Base-by-base conservation (phyloP, 1,140 invertebrate species). In the Drosophila saltans region DNA sequence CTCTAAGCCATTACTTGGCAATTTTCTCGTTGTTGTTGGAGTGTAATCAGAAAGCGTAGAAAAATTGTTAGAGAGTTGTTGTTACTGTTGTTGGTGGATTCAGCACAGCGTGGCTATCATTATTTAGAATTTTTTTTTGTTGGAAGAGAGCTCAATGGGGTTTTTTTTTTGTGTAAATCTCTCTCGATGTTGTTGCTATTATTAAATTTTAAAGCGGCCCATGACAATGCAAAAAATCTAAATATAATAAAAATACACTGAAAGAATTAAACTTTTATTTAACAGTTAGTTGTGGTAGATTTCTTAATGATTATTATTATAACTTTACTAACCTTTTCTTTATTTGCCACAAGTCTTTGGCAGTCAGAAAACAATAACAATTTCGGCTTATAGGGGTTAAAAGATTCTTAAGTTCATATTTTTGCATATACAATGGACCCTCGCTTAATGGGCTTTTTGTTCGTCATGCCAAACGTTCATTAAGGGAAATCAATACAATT, bases 101-200 rank as follows among this genome's bases (percentile, higher is more conserved):
- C 80, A 83, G 69, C 63, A 63, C 73, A 82, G 81, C 81, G 61
- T 80, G 73, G 75, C 81, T 75, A 84, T 77, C 72, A 83, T 83
- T 83, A 83, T 80, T 72, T 65, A 69, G 66, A 68, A 78, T 81
- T 81, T 72, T 26, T 30, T 26, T 21, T 9, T 8, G 45, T 24
- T 48, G 6, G 16, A 6, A 7, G 45, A 48, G 45, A 48, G 45
- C 45, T 48, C 45, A 65, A 78, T 66, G 75, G 65, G 52, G 69
- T 76, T 9, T 21, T 36, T 39, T 10, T 43, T 21, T 52, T 30
- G 62, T 24, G 58, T 58, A 66, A 24, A 56, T 48, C 28, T 60
- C 56, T 60, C 43, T 24, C 81, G 69, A 78, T 82, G 66, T 62
- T 67, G 69, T 73, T 84, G 60, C 64, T 72, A 73, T 80, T 80